phyloP scores from a whole-genome alignment of 2,888 invertebrate species.

The Drosophila mayaguana region DNA sequence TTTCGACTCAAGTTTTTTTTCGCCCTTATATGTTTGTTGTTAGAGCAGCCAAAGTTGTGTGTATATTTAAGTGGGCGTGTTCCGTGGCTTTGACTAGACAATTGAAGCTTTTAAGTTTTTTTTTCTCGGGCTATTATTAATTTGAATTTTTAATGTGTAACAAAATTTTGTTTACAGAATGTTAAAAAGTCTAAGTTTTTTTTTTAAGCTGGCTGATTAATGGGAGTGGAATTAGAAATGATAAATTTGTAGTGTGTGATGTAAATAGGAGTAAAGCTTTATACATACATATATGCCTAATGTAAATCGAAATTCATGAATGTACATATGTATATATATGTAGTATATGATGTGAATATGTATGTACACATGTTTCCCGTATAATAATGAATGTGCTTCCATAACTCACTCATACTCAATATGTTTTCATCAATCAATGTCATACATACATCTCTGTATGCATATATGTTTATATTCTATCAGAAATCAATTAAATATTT shows the following conservation, averaged over 20 bases:
- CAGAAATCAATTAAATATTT: constrained; percentile 67
- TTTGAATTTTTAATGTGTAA: constrained; percentile 28
- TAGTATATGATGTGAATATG: not conserved
- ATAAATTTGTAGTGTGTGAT: not conserved
- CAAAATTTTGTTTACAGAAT: constrained; percentile 22
- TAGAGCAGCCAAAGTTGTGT: constrained; percentile 29
- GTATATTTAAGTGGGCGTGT: constrained; percentile 57
- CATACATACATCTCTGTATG: not conserved
- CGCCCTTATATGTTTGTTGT: constrained; percentile 31
- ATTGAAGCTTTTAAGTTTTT: constrained; percentile 18
- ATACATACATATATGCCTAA: not conserved
- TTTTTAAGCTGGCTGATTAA: not conserved
- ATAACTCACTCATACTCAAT: not conserved
- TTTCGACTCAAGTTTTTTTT: constrained; percentile 35
- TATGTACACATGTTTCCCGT: not conserved
- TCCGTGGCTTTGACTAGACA: constrained; percentile 19
- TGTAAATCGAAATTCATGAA: not conserved
- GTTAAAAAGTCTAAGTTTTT: not conserved
- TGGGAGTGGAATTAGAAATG: not conserved
- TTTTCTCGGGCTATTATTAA: constrained; percentile 27
- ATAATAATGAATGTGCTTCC: not conserved
- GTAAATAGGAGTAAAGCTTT: not conserved
- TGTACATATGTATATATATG: not conserved
- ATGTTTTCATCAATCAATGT: constrained; percentile 51
- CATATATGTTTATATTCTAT: constrained; percentile 34